Evolutionary conservation across 2,797 vertebrate genomes (phyloP), one percentile per base, ranked within the genome.

Genomic region (Acrossocheilus fasciatus): DNA sequence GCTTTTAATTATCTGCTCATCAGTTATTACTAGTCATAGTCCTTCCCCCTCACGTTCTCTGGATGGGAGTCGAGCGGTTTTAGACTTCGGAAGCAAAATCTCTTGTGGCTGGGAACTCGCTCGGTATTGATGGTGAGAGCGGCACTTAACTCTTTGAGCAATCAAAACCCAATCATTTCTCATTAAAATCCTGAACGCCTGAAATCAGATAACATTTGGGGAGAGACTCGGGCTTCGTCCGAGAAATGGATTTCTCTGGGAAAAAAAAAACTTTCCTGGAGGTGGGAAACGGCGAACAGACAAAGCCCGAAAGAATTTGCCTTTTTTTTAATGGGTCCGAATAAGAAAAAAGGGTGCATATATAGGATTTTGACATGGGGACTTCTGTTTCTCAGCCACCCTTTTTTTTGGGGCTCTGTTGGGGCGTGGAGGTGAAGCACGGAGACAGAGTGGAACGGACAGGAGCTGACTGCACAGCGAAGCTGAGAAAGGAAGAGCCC

Each of bases 371-470:
- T 82, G 87, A 83, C 84, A 89, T 88, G 92, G 91, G 89, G 89
- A 90, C 86, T 91, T 90, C 89, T 93, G 92, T 92, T 90, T 50
- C 81, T 83, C 85, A 88, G 90, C 90, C 83, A 88, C 87, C 89
- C 88, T 84, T 90, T 88, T n/a, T 89, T 89, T 87, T 75, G 69
- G 79, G 84, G 91, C 90, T 87, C 89, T 91, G 92, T 90, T 91
- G 93, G 90, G 94, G 94, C 90, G 91, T 93, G 94, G 95, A 95
- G 90, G 93, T 95, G 93, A 96, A 92, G 93, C 89, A 77, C 91
- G 92, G 91, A 95, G 94, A 94, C 91, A 94, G 94, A 96, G 95
- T 96, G 96, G 96, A 97, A 96, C 94, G 93, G 96, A 96, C 93
- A 95, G 95, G 94, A 93, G 86, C 96, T 96, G 96, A 96, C 92